phyloP scores from a whole-genome alignment of 1,140 invertebrate species.

The Ips typographus region DNA sequence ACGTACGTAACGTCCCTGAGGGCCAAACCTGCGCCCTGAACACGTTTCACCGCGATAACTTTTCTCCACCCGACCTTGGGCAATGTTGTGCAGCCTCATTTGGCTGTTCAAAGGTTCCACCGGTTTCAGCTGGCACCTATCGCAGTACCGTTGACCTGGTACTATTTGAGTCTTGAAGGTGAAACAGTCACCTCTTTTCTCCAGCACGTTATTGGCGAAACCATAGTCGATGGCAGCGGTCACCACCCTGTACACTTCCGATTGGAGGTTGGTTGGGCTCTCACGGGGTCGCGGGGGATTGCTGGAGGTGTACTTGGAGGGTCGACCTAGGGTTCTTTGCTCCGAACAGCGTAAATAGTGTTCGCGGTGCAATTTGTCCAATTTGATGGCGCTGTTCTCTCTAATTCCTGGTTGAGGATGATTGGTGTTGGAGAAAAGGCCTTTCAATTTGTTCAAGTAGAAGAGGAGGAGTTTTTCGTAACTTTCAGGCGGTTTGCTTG shows the following conservation, averaged over 20 bases:
- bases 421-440: slow-evolving; percentile 16
- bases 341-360: no score
- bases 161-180: slow-evolving; percentile 19
- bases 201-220: slow-evolving; percentile 32
- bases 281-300: slow-evolving; percentile 1
- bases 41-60: no score
- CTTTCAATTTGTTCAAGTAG: slow-evolving; percentile 33
- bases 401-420: slow-evolving; percentile 3
- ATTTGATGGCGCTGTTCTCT: slow-evolving; percentile 26
- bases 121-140: neutral
- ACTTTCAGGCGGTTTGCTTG: slow-evolving; percentile 13
- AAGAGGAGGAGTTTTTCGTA: slow-evolving; percentile 35
- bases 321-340: slow-evolving; percentile 1
- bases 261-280: slow-evolving; percentile 12
- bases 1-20: no score
- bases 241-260: slow-evolving; percentile 36
- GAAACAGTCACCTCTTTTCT: slow-evolving; percentile 33
- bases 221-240: slow-evolving; percentile 35
- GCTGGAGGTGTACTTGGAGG: slow-evolving; percentile 17
- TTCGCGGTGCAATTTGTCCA: slow-evolving; percentile 7
- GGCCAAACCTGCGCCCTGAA: no score
- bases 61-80: no score
- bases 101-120: no score
- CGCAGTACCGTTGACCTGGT: slow-evolving; percentile 24
- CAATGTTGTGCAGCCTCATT: no score